Conservation (phyloP, 2,888 invertebrate genomes). For the Arrhopalites spinosus region DNA sequence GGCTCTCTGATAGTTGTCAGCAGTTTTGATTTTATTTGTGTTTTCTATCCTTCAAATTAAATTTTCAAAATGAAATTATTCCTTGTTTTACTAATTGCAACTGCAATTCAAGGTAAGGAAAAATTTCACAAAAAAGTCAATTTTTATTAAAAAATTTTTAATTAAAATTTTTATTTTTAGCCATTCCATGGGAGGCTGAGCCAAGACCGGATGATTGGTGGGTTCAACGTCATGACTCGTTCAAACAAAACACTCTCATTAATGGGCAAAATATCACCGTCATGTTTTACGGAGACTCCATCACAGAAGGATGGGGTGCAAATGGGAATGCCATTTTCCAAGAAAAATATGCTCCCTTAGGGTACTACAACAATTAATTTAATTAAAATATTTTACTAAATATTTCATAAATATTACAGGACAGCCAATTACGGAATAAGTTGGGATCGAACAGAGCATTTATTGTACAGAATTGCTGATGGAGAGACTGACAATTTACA, state of each 20-base stretch:
- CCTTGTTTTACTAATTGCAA: too few relatives aligned
- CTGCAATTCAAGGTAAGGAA: too few relatives aligned
- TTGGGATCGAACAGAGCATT: constrained; percentile 63
- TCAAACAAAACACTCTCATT: constrained; percentile 16
- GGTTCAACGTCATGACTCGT: constrained; percentile 15
- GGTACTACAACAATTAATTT: too few relatives aligned
- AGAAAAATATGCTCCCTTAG: constrained; percentile 20
- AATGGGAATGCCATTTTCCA: constrained; percentile 19
- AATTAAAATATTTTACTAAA: too few relatives aligned
- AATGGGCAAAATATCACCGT: constrained; percentile 23
- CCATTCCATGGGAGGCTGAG: constrained; percentile 29
- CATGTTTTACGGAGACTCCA: constrained; percentile 37
- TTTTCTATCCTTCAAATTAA: too few relatives aligned
- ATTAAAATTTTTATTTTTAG: constrained; percentile 2
- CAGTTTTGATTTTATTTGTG: too few relatives aligned
- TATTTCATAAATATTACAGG: too few relatives aligned
- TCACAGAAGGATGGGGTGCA: constrained; percentile 33
- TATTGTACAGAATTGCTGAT: constrained; percentile 64
- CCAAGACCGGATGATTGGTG: constrained; percentile 22
- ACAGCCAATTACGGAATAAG: constrained; percentile 58
- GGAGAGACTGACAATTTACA: constrained; percentile 63
- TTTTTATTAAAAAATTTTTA: too few relatives aligned
- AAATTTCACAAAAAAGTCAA: too few relatives aligned
- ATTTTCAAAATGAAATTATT: too few relatives aligned
- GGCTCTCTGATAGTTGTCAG: too few relatives aligned